Percentiles rank a stretch among this genome's conserved stretches.
These are phyloP conservation scores for Blastobasis lacticolella DNA, from an alignment of 2,888 invertebrate genomes.

Conservation along the genomic window DNA sequence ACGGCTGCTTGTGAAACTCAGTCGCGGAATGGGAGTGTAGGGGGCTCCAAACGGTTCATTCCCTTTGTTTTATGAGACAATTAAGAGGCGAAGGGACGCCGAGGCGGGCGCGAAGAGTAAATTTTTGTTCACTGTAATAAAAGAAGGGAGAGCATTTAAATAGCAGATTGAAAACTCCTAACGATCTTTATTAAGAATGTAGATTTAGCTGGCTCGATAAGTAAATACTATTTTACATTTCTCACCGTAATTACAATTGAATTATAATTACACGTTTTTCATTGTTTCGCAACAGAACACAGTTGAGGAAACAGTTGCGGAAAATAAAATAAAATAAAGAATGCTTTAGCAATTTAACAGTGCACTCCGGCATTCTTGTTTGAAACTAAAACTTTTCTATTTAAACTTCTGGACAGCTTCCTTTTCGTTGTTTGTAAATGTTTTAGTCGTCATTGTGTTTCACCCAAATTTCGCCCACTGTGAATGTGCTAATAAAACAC, in stretches of 20 bases:
- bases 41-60: constrained; percentile 46
- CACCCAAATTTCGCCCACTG: not conserved
- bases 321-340: constrained; percentile 21
- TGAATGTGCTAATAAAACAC: not conserved
- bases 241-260: no score
- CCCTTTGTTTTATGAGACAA: constrained; percentile 59
- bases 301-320: constrained; percentile 5
- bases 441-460: constrained; percentile 5
- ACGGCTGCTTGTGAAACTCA: constrained; percentile 31
- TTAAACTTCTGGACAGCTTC: constrained; percentile 30
- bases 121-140: constrained; percentile 45
- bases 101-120: constrained; percentile 37
- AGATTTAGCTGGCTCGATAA: no score
- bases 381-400: constrained; percentile 55
- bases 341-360: constrained; percentile 43
- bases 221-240: no score
- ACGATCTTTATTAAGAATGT: constrained; percentile 38
- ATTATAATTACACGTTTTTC: constrained; percentile 1
- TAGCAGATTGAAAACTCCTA: constrained; percentile 49
- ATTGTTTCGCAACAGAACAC: not conserved
- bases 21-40: constrained; percentile 30
- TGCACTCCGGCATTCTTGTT: constrained; percentile 41
- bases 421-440: constrained; percentile 16
- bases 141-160: constrained; percentile 46
- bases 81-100: constrained; percentile 45